These are phyloP conservation scores for Pitta sordida DNA, from an alignment of 2,113 vertebrate genomes.

Conservation along the genomic window DNA sequence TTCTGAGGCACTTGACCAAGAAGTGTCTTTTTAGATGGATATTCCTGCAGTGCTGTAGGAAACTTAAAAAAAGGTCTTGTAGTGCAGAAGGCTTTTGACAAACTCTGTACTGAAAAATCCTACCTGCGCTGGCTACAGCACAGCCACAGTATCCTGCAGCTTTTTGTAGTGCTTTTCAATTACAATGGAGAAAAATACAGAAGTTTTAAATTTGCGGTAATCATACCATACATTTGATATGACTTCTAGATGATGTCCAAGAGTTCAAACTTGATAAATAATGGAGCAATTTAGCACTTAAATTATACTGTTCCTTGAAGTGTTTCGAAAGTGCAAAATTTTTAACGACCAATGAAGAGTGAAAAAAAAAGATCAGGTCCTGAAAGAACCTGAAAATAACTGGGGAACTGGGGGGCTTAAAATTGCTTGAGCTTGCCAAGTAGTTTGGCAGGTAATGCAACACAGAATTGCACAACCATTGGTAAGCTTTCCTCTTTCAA, in stretches of 20 bases:
- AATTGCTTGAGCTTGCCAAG: background rate
- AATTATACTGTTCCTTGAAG: background rate
- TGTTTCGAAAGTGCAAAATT: background rate
- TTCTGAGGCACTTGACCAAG: background rate
- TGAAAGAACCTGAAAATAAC: background rate
- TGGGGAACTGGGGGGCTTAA: background rate
- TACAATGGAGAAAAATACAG: background rate
- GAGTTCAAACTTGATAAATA: background rate
- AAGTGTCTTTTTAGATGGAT: background rate
- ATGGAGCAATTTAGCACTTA: background rate
- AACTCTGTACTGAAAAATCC: background rate
- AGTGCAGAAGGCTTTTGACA: background rate
- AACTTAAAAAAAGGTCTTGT: background rate
- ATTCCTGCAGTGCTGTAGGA: background rate
- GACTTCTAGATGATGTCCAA: background rate
- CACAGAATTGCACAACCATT: background rate
- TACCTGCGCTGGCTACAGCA: background rate
- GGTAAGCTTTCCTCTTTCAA: slow-evolving; percentile 21
- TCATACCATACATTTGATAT: background rate
- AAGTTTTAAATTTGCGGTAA: background rate
- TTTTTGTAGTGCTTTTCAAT: background rate
- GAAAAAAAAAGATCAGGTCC: background rate
- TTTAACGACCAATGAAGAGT: background rate
- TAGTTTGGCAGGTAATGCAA: slow-evolving; percentile 2
- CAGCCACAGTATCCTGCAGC: background rate